A percentile compares a stretch with the other conserved stretches of the same genome.
Conservation (phyloP, 2,113 vertebrate genomes). For the Archocentrus centrarchus region DNA sequence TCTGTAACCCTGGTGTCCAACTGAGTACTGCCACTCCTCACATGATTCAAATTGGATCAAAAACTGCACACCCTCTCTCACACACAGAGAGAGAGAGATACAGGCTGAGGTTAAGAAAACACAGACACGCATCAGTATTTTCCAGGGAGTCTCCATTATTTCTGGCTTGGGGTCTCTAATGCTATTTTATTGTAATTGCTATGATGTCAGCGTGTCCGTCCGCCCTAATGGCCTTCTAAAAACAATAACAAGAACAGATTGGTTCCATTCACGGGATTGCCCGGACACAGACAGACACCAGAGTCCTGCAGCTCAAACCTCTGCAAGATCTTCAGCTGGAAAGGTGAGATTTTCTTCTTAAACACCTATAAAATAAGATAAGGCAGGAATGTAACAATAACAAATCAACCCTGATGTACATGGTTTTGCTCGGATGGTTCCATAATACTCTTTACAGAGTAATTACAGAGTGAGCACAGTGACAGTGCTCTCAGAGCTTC, state of each 20-base stretch:
- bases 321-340: conserved; percentile 22
- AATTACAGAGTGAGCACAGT: background rate
- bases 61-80: conserved; percentile 1
- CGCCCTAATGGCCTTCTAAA: conserved; percentile 65
- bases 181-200: conserved; percentile 79
- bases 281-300: conserved; percentile 29
- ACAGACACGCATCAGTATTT: conserved; percentile 70
- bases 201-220: conserved; percentile 79
- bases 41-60: conserved; percentile 20
- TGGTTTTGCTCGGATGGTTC: background rate
- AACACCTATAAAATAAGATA: background rate
- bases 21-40: conserved; percentile 1
- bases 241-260: conserved; percentile 65
- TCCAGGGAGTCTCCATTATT: conserved; percentile 77
- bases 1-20: conserved; percentile 6
- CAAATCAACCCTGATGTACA: background rate
- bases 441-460: background rate
- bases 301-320: conserved; percentile 48
- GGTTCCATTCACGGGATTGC: conserved; percentile 64
- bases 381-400: background rate
- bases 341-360: conserved; percentile 36
- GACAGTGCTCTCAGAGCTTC: background rate
- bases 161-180: conserved; percentile 71
- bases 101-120: conserved; percentile 71
- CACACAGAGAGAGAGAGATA: conserved; percentile 19